Base-by-base conservation (phyloP, 2,113 vertebrate genomes). In the Corydoras sp. region DNA sequence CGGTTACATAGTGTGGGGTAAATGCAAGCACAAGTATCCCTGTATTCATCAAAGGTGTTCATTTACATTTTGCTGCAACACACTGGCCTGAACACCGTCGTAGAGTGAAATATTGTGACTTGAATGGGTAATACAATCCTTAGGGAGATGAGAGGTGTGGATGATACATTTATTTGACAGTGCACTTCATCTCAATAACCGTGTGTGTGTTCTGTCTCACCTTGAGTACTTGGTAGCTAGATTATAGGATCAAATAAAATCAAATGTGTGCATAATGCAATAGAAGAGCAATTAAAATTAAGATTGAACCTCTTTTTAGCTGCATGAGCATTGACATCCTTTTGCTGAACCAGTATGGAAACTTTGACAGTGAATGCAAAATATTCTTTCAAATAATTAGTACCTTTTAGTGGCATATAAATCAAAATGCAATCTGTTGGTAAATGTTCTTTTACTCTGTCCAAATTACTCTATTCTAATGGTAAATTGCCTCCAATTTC, bases 121-220 rank as follows among this genome's bases (percentile, higher is more conserved):
- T 58, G 10, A 56, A 62, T 60, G 58, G 62, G 13, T 62, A 63
- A 66, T 90, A 84, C 81, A 88, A 88, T 88, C 85, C 79, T 50
- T 11, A 10, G 75, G 58, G 68, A 85, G 84, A 83, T 51, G 77
- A 75, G 49, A 73, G 79, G 81, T 81, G 73, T 79, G 29, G 50
- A 65, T 65, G 35, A 65, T 58, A 35, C 18, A 48, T 9, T 74
- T 62, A 14, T 74, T 65, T 79, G 81, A 87, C 86, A 86, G 85
- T 79, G 80, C 66, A 67, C 81, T 87, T 81, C 82, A 81, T 88
- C 85, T 84, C 82, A 83, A 85, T 87, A 84, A 83, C 51, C 1
- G 3, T 53, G 51, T 53, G 51, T 53, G 10, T 53, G 11, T 53
- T 53, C 51, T 8, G 5, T 5, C 54, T 12, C 3, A 18, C 75